These are phyloP conservation scores for Spialia ferax DNA, from an alignment of 2,888 invertebrate species.

Conservation along the genomic window DNA sequence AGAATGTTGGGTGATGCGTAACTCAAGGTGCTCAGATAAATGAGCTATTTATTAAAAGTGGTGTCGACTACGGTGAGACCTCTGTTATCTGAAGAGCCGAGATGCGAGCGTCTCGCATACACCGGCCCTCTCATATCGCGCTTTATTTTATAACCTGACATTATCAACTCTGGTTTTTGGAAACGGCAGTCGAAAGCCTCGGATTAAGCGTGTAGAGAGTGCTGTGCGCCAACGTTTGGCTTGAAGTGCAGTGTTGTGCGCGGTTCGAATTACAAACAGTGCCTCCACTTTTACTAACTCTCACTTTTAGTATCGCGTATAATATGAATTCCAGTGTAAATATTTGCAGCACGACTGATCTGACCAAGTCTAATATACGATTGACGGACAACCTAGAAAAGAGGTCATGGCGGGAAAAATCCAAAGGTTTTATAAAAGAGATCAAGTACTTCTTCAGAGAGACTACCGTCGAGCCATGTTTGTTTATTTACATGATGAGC, in stretches of 20 bases:
- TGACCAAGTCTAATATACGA: slow-evolving; percentile 71
- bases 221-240: slow-evolving; percentile 59
- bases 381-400: slow-evolving; percentile 63
- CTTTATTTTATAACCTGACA: slow-evolving; percentile 72
- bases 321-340: slow-evolving; percentile 70
- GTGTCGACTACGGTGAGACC: slow-evolving; percentile 59
- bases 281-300: slow-evolving; percentile 69
- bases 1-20: slow-evolving; percentile 63
- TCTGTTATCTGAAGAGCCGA: slow-evolving; percentile 77
- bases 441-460: slow-evolving; percentile 70
- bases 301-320: slow-evolving; percentile 60
- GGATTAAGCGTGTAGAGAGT: slow-evolving; percentile 70
- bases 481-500: slow-evolving; percentile 89
- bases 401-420: slow-evolving; percentile 67
- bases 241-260: slow-evolving; percentile 61
- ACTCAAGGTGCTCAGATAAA: slow-evolving; percentile 75
- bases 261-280: slow-evolving; percentile 57
- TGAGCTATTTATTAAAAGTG: slow-evolving; percentile 76
- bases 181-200: slow-evolving; percentile 70
- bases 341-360: slow-evolving; percentile 61
- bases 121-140: slow-evolving; percentile 71
- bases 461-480: slow-evolving; percentile 89
- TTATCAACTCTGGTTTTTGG: slow-evolving; percentile 80
- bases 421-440: slow-evolving; percentile 65
- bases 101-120: slow-evolving; percentile 74